Conservation (phyloP, 2,113 vertebrate genomes). For the Mastomys coucha region DNA sequence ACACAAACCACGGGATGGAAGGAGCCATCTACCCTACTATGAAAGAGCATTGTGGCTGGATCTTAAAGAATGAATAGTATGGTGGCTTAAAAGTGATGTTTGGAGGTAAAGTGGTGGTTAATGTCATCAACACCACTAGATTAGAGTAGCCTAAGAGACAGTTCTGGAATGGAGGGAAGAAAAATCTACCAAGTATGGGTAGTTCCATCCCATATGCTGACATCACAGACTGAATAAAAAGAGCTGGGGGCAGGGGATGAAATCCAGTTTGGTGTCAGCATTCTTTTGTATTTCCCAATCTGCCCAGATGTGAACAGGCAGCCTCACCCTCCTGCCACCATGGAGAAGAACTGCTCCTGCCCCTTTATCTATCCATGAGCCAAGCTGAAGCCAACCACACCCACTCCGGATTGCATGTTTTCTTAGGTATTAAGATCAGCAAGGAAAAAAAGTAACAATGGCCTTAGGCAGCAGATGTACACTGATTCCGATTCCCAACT, state of each 20-base stretch:
- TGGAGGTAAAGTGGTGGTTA: not conserved
- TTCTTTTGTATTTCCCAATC: not conserved
- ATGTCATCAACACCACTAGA: not conserved
- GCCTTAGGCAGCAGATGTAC: not conserved
- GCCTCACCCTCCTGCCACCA: not conserved
- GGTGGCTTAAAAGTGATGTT: not conserved
- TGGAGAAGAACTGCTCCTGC: not conserved
- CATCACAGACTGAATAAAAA: not conserved
- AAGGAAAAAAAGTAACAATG: not conserved
- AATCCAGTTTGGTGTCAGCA: not conserved
- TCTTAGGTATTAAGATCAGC: too few relatives aligned
- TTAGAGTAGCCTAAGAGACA: not conserved
- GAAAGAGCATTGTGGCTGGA: not conserved
- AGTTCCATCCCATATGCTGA: not conserved
- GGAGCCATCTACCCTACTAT: not conserved
- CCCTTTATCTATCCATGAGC: not conserved
- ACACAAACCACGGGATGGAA: not conserved
- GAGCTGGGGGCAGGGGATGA: too few relatives aligned
- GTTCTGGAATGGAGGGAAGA: not conserved
- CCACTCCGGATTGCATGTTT: not conserved
- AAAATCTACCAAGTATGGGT: not conserved
- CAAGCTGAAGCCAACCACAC: not conserved
- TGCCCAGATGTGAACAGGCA: not conserved
- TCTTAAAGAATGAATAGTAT: not conserved
- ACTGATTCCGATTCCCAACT: not conserved